Evolutionary conservation across 2,888 invertebrate species (phyloP).

Genomic region (Pseudococcus viburni): DNA sequence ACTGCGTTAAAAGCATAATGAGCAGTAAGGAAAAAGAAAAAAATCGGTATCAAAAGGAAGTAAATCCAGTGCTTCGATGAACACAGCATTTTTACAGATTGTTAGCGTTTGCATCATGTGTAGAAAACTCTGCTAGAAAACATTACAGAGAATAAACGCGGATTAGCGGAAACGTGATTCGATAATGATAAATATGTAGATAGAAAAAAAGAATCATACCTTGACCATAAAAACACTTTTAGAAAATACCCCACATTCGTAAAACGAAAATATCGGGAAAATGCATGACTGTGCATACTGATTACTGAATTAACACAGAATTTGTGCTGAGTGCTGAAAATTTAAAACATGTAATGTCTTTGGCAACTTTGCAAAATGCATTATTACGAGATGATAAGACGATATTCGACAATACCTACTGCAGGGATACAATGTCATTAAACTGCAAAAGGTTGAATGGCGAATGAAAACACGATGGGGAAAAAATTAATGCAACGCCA

Average conservation of each 20-base stretch:
- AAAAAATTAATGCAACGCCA: too few species aligned
- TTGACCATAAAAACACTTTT: not conserved
- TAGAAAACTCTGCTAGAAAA: not conserved
- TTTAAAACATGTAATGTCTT: not conserved
- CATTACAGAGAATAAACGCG: not conserved
- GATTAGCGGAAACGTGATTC: too few species aligned
- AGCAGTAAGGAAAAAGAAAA: conserved; percentile 49
- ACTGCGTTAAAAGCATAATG: conserved; percentile 33
- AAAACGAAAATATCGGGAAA: not conserved
- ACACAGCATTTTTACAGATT: conserved; percentile 11
- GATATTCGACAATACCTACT: too few species aligned
- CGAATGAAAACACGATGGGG: too few species aligned
- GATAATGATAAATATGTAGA: not conserved
- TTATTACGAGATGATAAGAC: not conserved
- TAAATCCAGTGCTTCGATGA: conserved; percentile 34
- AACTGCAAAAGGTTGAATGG: too few species aligned
- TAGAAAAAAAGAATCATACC: not conserved
- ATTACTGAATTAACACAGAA: not conserved
- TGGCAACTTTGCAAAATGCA: conserved; percentile 45
- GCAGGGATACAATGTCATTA: not conserved
- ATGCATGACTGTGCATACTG: not conserved
- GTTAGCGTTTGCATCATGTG: not conserved
- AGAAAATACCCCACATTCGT: not conserved
- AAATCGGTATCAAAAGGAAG: conserved; percentile 42
- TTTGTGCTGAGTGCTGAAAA: conserved; percentile 11